Evolutionary conservation across 2,888 invertebrate genomes (phyloP).

Genomic region (Physocephala rufipes): DNA sequence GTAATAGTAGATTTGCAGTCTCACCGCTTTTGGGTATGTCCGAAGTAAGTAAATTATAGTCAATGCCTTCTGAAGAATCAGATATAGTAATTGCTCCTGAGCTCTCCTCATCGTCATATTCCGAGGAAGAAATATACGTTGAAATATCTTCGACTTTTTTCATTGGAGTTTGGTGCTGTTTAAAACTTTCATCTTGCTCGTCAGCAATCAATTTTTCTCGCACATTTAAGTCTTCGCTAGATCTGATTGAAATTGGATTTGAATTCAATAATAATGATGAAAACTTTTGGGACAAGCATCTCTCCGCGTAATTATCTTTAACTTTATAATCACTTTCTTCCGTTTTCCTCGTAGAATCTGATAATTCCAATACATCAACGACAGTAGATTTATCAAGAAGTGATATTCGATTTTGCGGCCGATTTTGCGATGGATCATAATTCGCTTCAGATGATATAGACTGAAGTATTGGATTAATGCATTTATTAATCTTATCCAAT

Average conservation of each 20-base stretch:
- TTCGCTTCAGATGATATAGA: constrained; percentile 39
- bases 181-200: no score
- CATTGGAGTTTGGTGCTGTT: neutral
- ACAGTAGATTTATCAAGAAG: constrained; percentile 44
- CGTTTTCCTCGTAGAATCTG: constrained; percentile 39
- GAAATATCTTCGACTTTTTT: constrained; percentile 48
- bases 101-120: constrained; percentile 31
- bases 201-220: neutral
- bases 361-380: constrained; percentile 58
- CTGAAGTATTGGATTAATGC: constrained; percentile 47
- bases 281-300: constrained; percentile 14
- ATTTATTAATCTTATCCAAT: neutral
- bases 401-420: constrained; percentile 21
- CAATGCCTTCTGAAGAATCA: constrained; percentile 42
- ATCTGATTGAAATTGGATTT: constrained; percentile 15
- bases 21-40: constrained; percentile 39
- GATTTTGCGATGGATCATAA: constrained; percentile 24
- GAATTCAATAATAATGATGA: constrained; percentile 9
- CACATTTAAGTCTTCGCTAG: constrained; percentile 1
- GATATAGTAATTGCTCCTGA: constrained; percentile 47
- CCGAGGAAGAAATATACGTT: constrained; percentile 39
- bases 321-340: neutral
- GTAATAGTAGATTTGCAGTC: constrained; percentile 34
- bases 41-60: constrained; percentile 42
- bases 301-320: neutral